Conservation (phyloP, 1,140 invertebrate species). For the Dermatophagoides farinae region DNA sequence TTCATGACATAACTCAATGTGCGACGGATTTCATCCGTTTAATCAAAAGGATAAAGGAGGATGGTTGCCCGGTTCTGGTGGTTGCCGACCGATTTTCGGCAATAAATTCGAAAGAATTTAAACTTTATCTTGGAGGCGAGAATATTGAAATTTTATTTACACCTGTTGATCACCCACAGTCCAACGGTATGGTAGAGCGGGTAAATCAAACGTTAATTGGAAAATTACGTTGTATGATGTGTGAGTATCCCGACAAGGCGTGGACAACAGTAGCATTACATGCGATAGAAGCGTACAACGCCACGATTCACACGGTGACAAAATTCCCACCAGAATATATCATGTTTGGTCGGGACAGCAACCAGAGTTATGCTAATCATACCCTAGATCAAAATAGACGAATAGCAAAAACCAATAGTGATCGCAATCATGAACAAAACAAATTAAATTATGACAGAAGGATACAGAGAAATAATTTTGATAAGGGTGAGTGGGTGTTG, state of each 20-base stretch:
- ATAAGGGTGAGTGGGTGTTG: too few species aligned
- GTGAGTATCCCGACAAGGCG: neutral
- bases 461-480: too few species aligned
- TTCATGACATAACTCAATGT: neutral
- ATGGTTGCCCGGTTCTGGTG: neutral
- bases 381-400: neutral
- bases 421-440: too few species aligned
- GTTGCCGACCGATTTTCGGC: neutral
- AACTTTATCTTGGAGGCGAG: neutral
- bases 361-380: neutral
- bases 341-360: neutral
- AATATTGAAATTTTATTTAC: neutral
- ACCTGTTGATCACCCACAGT: neutral
- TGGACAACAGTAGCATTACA: neutral
- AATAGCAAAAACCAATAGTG: too few species aligned
- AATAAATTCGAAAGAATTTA: neutral
- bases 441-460: too few species aligned
- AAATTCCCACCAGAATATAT: neutral
- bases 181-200: slow-evolving; percentile 4
- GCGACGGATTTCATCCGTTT: neutral
- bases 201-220: slow-evolving; percentile 2
- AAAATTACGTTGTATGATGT: neutral
- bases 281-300: neutral
- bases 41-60: neutral
- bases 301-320: neutral